A percentile compares a stretch with the other conserved stretches of the same genome.
phyloP scores from a whole-genome alignment of 2,113 vertebrate genomes.

The Hyaena hyaena region DNA sequence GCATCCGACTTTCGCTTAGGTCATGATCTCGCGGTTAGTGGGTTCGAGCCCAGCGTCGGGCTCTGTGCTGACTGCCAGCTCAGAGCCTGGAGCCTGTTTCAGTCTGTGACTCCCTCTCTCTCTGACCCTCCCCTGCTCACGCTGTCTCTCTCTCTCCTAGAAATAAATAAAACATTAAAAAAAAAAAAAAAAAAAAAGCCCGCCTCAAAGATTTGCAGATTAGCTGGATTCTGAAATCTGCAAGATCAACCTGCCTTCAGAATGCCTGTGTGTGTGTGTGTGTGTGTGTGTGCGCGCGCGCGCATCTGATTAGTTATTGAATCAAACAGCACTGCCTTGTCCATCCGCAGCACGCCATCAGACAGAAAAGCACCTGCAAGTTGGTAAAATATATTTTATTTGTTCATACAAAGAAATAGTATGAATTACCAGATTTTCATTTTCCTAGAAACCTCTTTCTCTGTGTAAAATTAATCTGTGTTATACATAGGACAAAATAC shows the following conservation, averaged over 20 bases:
- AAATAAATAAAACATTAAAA: no score
- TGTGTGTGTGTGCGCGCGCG: neutral
- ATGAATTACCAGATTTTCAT: conserved; percentile 96
- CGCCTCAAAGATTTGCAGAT: neutral
- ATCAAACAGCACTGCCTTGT: neutral
- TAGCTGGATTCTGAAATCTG: neutral
- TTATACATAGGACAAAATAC: conserved; percentile 98
- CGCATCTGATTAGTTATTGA: neutral
- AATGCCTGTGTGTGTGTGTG: neutral
- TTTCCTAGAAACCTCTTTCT: conserved; percentile 97
- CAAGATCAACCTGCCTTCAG: neutral
- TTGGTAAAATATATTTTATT: conserved; percentile 99
- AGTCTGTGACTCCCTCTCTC: no score
- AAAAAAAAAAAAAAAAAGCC: neutral
- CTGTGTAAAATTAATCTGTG: conserved; percentile 97
- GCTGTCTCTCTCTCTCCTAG: no score
- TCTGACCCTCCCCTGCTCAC: no score
- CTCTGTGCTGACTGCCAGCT: no score
- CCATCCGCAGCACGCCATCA: neutral
- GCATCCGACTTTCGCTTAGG: no score
- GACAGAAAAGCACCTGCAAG: neutral
- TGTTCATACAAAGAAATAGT: conserved; percentile 98
- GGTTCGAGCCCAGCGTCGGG: no score
- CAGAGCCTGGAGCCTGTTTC: no score
- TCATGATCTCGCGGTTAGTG: no score